Conservation (phyloP, 2,888 invertebrate species). For the Galerucella calmariensis region DNA sequence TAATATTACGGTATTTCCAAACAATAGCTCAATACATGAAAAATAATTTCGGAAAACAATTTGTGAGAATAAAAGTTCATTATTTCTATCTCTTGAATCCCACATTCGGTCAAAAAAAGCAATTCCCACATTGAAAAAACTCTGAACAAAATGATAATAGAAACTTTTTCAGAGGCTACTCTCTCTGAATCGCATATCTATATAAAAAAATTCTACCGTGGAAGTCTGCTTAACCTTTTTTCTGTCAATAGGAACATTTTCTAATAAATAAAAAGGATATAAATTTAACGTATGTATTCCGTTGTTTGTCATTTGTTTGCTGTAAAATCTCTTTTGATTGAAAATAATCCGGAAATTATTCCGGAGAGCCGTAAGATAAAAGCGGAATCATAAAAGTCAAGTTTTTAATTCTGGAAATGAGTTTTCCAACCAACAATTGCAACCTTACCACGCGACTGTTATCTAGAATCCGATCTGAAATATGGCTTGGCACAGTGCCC, state of each 20-base stretch:
- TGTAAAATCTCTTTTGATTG: conserved; percentile 26
- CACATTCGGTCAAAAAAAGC: not conserved
- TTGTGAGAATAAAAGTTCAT: too few species aligned
- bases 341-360: conserved; percentile 35
- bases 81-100: too few species aligned
- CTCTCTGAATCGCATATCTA: not conserved
- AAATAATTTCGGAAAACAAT: too few species aligned
- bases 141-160: not conserved
- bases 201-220: not conserved
- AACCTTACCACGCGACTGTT: conserved; percentile 29
- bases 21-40: too few species aligned
- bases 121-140: not conserved
- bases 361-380: conserved; percentile 25
- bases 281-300: conserved; percentile 19
- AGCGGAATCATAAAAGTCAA: conserved; percentile 33
- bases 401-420: conserved; percentile 36
- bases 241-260: not conserved
- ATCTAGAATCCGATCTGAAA: conserved; percentile 34
- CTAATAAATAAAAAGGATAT: conserved; percentile 16
- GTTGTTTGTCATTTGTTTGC: conserved; percentile 22
- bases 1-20: too few species aligned
- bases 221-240: not conserved
- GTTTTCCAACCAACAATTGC: conserved; percentile 32
- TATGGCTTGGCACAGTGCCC: conserved; percentile 28
- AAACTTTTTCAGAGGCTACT: not conserved